Evolutionary conservation across 2,113 vertebrate species (phyloP).

Genomic region (Cyphomyrus discorhynchus): DNA sequence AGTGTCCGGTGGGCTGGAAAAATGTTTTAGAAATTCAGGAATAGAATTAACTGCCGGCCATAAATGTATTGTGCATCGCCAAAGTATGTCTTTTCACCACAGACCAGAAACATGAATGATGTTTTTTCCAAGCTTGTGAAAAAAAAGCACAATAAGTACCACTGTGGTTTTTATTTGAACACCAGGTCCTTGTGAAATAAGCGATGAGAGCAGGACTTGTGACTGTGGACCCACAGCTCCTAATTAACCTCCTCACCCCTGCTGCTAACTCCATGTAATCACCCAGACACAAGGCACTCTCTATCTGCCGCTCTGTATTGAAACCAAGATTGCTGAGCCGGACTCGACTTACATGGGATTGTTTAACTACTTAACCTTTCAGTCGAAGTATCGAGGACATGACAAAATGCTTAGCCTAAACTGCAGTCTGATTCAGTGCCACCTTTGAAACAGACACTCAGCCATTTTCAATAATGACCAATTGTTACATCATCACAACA

Average conservation of each 20-base stretch:
- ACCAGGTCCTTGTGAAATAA: background rate
- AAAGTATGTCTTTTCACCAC: background rate
- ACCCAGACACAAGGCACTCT: background rate
- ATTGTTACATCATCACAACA: slow-evolving; percentile 5
- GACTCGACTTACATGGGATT: background rate
- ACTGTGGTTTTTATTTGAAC: background rate
- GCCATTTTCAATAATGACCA: background rate
- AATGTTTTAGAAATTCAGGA: background rate
- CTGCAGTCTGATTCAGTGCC: background rate
- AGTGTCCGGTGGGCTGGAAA: slow-evolving; percentile 5
- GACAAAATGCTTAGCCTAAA: background rate
- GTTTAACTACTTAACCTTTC: slow-evolving; percentile 8
- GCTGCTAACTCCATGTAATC: background rate
- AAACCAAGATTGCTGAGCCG: background rate
- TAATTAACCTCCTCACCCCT: slow-evolving; percentile 6
- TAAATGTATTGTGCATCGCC: background rate
- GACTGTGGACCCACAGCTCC: background rate
- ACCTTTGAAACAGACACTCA: background rate
- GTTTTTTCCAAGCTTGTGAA: background rate
- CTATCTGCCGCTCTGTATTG: background rate
- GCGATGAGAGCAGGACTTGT: background rate
- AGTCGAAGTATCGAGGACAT: background rate
- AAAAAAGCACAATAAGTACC: background rate
- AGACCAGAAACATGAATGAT: background rate
- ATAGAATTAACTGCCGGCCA: background rate